phyloP scores from a whole-genome alignment of 2,888 invertebrate genomes.

The Agrenia bidenticulata region DNA sequence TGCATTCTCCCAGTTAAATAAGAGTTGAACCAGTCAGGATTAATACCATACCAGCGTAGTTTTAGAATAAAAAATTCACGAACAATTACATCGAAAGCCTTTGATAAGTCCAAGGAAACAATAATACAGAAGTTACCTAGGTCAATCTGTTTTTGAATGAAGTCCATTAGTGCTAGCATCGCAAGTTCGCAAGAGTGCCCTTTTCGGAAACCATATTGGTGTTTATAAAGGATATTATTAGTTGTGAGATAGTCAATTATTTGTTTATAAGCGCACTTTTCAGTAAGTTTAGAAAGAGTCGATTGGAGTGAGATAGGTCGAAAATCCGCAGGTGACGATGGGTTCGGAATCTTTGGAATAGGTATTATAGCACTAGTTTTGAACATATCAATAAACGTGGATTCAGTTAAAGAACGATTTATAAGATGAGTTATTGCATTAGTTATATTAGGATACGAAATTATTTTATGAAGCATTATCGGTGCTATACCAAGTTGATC shows the following conservation, averaged over 20 bases:
- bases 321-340: constrained; percentile 11
- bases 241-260: constrained; percentile 12
- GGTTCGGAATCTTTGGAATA: constrained; percentile 20
- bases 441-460: neutral
- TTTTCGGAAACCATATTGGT: constrained; percentile 31
- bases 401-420: constrained; percentile 11
- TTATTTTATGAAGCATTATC: neutral
- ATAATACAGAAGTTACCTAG: constrained; percentile 26
- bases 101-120: constrained; percentile 23
- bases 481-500: neutral
- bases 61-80: constrained; percentile 20
- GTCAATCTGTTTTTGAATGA: constrained; percentile 22
- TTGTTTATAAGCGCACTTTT: constrained; percentile 23
- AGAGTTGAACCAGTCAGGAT: constrained; percentile 17
- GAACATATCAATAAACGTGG: constrained; percentile 12
- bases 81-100: constrained; percentile 27
- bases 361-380: constrained; percentile 22
- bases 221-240: constrained; percentile 23
- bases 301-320: constrained; percentile 29
- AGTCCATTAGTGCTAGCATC: constrained; percentile 26
- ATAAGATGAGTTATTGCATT: neutral
- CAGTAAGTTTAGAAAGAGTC: constrained; percentile 18
- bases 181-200: constrained; percentile 22
- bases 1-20: constrained; percentile 19
- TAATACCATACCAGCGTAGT: constrained; percentile 30